Evolutionary conservation across 2,888 invertebrate species (phyloP), one percentile per base, ranked within the genome.

Genomic region (Minunthozetes semirufus): DNA sequence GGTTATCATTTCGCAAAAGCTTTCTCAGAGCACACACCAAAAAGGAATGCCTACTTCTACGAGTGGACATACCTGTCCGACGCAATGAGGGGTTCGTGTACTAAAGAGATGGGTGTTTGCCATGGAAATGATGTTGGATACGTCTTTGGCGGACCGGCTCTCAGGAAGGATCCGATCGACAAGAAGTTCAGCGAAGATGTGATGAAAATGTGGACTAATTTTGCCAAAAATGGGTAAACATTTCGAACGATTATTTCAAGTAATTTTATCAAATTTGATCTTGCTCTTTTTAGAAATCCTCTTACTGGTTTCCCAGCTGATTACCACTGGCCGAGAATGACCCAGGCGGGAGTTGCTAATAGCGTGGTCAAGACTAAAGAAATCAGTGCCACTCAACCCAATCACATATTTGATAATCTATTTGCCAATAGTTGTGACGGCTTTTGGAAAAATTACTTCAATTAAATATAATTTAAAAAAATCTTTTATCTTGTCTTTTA

Each of bases 161-260:
- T 25, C 33, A 33, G 8, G 17, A 13, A 42, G 17, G 6, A 42
- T 5, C 1, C 27, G 27, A 13, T 8, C 2, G 48, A 63, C 33
- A 17, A 38, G 1, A 13, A 71, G 17, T 63, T 71, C 17, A 71
- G 75, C n/a, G 19, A 46, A 22, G 22, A 71, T 29, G 70, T 75
- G 27, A 75, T 75, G 15, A 63, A 50, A 38, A 56, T 71, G 29
- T 75, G 75, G 75, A 75, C 75, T n/a, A 33, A 53, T 46, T 75
- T 75, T 72, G 75, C 75, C 27, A 75, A 75, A 63, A 72, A 71
- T 56, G 75, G 75, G 33, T 53, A 56, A 59, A 33, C 29, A 19
- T 68, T 25, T 56, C 9, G 33, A 33, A 33, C 22, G 53, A 22
- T 53, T 19, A 4, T 25, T 25, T 8, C n/a, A 48, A 17, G 4